These are phyloP conservation scores for Simalia tracyae DNA, from an alignment of 2,797 vertebrate genomes.

Conservation along the genomic window DNA sequence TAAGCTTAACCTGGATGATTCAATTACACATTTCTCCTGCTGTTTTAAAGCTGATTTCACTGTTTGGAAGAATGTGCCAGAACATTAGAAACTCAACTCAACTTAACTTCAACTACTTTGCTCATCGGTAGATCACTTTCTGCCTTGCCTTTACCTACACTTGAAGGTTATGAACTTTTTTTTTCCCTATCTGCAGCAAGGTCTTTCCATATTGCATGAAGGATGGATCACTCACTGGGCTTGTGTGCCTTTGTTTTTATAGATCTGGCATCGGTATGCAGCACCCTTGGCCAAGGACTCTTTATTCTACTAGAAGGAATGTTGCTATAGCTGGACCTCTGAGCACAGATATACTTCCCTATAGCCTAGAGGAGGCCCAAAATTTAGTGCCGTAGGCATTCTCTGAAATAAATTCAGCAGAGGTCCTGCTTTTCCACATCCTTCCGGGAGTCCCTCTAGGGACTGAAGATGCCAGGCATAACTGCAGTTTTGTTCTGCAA, in stretches of 20 bases:
- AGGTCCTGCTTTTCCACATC: background rate
- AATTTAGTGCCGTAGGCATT: background rate
- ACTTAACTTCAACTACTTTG: background rate
- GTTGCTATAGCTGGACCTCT: background rate
- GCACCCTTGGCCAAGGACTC: no score
- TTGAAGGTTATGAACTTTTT: background rate
- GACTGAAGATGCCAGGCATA: background rate
- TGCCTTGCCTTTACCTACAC: background rate
- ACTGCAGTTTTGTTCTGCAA: background rate
- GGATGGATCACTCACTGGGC: background rate
- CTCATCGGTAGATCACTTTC: background rate
- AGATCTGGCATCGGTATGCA: background rate
- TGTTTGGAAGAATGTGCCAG: slow-evolving; percentile 2
- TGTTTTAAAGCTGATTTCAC: slow-evolving; percentile 19
- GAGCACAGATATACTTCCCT: background rate
- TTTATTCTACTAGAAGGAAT: background rate
- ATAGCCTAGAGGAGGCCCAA: background rate
- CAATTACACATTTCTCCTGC: slow-evolving; percentile 13
- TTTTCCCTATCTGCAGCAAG: background rate
- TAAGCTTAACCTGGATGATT: slow-evolving; percentile 9
- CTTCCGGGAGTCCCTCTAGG: background rate
- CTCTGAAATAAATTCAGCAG: background rate
- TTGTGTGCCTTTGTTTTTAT: background rate
- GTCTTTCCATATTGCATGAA: background rate
- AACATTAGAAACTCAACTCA: background rate